These are phyloP conservation scores for Nomada ferruginata DNA, from an alignment of 2,888 invertebrate genomes.

Conservation along the genomic window DNA sequence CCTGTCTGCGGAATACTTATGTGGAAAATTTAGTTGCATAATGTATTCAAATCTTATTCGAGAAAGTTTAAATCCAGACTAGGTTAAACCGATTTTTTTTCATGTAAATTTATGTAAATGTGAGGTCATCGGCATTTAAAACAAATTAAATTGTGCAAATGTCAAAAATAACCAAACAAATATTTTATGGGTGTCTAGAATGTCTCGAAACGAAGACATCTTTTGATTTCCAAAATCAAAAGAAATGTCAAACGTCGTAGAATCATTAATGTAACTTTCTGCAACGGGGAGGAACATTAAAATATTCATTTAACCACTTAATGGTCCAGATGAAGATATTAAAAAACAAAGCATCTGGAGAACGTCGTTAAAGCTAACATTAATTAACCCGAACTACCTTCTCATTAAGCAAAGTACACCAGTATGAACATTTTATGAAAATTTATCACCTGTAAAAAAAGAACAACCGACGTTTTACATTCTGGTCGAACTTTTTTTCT, in stretches of 20 bases:
- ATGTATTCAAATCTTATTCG: conserved; percentile 29
- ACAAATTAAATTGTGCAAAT: not conserved
- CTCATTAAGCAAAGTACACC: not conserved
- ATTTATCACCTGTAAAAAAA: not conserved
- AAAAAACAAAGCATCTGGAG: too few relatives aligned
- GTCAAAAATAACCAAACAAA: not conserved
- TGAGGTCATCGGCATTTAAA: too few relatives aligned
- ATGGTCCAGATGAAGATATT: not conserved
- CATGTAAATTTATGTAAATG: not conserved
- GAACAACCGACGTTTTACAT: too few relatives aligned
- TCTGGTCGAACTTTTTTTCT: not conserved
- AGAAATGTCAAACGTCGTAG: too few relatives aligned
- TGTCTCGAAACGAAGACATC: too few relatives aligned
- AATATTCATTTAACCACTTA: not conserved
- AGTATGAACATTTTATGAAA: not conserved
- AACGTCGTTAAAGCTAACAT: not conserved
- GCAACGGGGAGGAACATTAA: not conserved
- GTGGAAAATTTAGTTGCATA: not conserved
- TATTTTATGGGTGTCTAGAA: too few relatives aligned
- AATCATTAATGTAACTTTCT: too few relatives aligned
- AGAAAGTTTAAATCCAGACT: not conserved
- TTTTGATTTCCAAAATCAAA: too few relatives aligned
- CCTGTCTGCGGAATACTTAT: not conserved
- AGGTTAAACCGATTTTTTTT: not conserved
- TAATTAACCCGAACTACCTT: not conserved